Percentiles rank a stretch among this genome's conserved stretches.
Conservation (phyloP, 2,888 invertebrate genomes). For the Saturnia japonica region DNA sequence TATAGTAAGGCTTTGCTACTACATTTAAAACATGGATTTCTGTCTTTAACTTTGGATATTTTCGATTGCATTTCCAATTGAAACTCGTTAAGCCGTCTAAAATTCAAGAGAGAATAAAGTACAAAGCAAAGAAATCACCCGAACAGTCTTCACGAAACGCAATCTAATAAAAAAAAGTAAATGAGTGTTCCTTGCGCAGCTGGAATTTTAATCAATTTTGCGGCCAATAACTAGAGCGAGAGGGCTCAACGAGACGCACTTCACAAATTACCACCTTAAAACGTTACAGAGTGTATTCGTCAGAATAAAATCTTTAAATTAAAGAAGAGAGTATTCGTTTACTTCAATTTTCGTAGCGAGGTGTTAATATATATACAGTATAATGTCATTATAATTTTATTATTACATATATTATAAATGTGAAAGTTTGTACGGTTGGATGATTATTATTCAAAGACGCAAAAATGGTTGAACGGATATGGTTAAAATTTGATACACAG, state of each 20-base stretch:
- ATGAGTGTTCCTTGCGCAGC: conserved; percentile 63
- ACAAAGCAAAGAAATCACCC: conserved; percentile 21
- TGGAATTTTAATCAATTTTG: conserved; percentile 78
- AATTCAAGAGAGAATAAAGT: conserved; percentile 2
- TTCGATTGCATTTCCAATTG: conserved; percentile 5
- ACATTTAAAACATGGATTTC: neutral
- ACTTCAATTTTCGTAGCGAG: neutral
- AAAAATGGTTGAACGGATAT: too few species aligned
- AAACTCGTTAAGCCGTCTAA: conserved; percentile 1
- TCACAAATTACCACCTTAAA: conserved; percentile 70
- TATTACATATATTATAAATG: too few species aligned
- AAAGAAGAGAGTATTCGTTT: conserved; percentile 41
- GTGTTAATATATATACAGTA: too few species aligned
- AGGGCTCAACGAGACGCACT: conserved; percentile 52
- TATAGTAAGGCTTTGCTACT: too few species aligned
- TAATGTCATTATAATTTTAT: too few species aligned
- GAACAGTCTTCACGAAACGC: conserved; percentile 51
- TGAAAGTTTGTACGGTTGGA: too few species aligned
- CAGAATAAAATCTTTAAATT: conserved; percentile 55
- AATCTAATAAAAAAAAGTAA: conserved; percentile 68
- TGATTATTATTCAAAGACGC: too few species aligned
- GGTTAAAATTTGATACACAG: too few species aligned
- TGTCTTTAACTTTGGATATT: neutral
- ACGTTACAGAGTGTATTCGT: conserved; percentile 59
- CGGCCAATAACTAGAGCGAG: conserved; percentile 65